Percentiles rank a stretch among this genome's conserved stretches.
Evolutionary conservation across 1,140 invertebrate species (phyloP).

Genomic region (Trypoxylus dichotomus): DNA sequence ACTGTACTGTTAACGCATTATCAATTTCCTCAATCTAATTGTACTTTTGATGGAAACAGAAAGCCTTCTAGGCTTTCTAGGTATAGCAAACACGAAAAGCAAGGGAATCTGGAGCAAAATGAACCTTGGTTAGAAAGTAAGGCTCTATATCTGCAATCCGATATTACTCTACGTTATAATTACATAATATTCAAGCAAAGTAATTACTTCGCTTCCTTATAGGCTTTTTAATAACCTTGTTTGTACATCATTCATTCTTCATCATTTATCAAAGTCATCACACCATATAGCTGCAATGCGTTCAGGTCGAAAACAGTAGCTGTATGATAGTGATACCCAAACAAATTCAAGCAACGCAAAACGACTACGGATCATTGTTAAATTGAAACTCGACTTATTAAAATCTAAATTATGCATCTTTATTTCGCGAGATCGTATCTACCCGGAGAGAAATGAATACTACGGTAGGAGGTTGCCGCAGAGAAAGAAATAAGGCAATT

Average conservation of each 20-base stretch:
- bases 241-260: background rate
- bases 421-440: slow-evolving; percentile 10
- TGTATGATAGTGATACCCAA: background rate
- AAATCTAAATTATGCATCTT: slow-evolving; percentile 23
- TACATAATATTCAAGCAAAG: background rate
- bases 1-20: no score
- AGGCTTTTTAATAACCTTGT: background rate
- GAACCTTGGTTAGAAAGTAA: no score
- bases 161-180: background rate
- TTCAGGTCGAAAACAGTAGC: background rate
- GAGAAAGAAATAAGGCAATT: slow-evolving; percentile 12
- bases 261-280: background rate
- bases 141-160: no score
- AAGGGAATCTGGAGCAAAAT: no score
- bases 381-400: slow-evolving; percentile 19
- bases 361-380: slow-evolving; percentile 1
- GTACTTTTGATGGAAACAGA: no score
- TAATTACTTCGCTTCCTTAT: background rate
- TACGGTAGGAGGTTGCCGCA: background rate
- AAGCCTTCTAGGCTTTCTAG: no score
- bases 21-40: no score
- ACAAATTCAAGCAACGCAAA: background rate
- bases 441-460: slow-evolving; percentile 3
- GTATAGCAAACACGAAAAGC: no score
- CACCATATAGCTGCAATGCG: background rate